phyloP scores from a whole-genome alignment of 2,888 invertebrate species.

The Aspidapion aeneum region DNA sequence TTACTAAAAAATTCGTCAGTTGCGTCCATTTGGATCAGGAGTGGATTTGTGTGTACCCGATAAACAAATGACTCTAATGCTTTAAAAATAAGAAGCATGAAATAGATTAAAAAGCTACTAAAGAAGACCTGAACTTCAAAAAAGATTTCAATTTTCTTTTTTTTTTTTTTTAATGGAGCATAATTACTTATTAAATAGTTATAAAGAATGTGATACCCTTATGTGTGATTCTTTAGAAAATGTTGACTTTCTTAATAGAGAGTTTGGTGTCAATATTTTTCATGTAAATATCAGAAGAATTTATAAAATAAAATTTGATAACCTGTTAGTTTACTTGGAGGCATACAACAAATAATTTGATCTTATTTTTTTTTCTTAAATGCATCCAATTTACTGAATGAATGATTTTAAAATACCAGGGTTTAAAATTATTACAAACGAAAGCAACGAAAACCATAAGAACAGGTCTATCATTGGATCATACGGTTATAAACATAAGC shows the following conservation, averaged over 20 bases:
- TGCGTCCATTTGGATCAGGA: background rate
- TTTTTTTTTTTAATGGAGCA: background rate
- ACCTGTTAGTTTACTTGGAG: background rate
- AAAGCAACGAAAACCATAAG: background rate
- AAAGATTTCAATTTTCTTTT: background rate
- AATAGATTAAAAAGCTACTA: background rate
- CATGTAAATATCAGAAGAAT: background rate
- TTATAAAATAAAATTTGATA: background rate
- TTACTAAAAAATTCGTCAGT: background rate
- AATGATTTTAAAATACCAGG: background rate
- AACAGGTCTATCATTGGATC: background rate
- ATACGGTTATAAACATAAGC: background rate
- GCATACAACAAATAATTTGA: background rate
- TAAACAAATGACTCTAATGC: background rate
- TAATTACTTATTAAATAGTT: background rate
- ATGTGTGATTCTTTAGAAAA: background rate
- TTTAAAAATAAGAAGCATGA: background rate
- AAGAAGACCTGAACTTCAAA: background rate
- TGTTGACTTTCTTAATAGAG: background rate
- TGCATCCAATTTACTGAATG: background rate
- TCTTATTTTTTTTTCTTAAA: background rate
- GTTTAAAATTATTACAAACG: background rate
- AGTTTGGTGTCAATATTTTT: background rate
- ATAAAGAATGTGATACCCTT: background rate
- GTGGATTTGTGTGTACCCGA: background rate